Evolutionary conservation across 2,797 vertebrate genomes (phyloP), one percentile per base, ranked within the genome.

Genomic region (Pseudochromis fuscus): DNA sequence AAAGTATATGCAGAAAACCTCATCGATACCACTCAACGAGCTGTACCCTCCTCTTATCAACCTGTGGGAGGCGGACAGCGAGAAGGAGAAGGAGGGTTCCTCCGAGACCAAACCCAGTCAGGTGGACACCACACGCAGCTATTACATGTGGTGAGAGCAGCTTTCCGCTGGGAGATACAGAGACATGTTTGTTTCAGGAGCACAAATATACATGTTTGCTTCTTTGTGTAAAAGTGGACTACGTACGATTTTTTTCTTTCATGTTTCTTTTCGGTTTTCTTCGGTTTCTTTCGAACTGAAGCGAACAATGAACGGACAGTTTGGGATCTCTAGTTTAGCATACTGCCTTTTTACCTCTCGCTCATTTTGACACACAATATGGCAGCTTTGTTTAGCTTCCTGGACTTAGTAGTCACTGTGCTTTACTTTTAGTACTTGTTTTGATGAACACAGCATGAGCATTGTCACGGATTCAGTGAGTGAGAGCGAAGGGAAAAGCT

Each of bases 1-100:
- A 91, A 99, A 99, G 89, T 99, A 99, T 93, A 98, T 99, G 97
- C 97, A 98, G 93, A 99, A 98, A 91, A 99, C 97, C 52, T 99
- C 98, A 2, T 98, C 98, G 0, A 98, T 99, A 86, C 98, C 98
- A 0, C 90, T 99, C 40, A 99, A 99, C 0, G 98, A 99, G 93
- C 92, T 99, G 53, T 99, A 99, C 87, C 98, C 97, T 2, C 98
- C 98, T 3, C 97, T 99, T 72, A 99, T 99, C 88, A 99, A 97
- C 89, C 93, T 99, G 88, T 99, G 98, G 98, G 98, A 99, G 85
- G 95, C 94, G 0, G 98, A 99, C 90, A 95, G 93, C 28, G 98
- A 99, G 84, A 99, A 98, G 75, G 98, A 99, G 79, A 99, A 98
- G 78, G 98, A 98, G 11, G 94, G 94, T 18, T 91, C 94, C n/a